Percentiles rank a stretch among this genome's conserved stretches.
Conservation (phyloP, 2,888 invertebrate species). For the Tipula unca region DNA sequence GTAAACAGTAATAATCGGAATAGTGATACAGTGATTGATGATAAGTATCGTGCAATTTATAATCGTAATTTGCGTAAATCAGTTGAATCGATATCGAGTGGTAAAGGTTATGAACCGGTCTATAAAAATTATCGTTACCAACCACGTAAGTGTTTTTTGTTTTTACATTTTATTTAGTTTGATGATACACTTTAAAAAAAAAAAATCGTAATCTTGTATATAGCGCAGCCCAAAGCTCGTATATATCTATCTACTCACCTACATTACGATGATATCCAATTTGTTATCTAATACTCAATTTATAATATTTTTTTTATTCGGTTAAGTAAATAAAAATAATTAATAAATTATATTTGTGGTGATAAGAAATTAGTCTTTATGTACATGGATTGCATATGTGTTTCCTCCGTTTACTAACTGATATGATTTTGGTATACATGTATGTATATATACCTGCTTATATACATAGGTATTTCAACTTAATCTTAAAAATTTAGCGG, state of each 20-base stretch:
- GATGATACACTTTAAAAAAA: not conserved
- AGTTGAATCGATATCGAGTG: slow-evolving; percentile 1
- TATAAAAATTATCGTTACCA: slow-evolving; percentile 14
- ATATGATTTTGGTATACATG: not conserved
- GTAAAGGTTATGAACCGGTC: slow-evolving; percentile 4
- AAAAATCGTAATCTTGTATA: not conserved
- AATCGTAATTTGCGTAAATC: slow-evolving; percentile 9
- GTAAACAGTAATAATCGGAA: not conserved
- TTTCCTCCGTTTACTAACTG: not conserved
- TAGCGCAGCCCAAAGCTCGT: not conserved
- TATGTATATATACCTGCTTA: not conserved
- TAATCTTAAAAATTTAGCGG: not conserved
- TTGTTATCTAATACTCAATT: not conserved
- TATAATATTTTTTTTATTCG: not conserved
- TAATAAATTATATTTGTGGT: not conserved
- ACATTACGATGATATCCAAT: not conserved
- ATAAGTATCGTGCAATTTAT: not conserved
- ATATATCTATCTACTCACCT: not conserved
- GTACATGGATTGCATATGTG: not conserved
- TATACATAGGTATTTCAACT: not conserved
- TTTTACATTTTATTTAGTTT: not conserved
- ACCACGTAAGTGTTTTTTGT: not conserved
- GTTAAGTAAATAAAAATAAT: not conserved
- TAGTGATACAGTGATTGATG: not conserved
- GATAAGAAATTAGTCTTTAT: not conserved